A percentile compares a stretch with the other conserved stretches of the same genome.
Evolutionary conservation across 2,113 vertebrate species (phyloP).

Genomic region (Vidua chalybeata): DNA sequence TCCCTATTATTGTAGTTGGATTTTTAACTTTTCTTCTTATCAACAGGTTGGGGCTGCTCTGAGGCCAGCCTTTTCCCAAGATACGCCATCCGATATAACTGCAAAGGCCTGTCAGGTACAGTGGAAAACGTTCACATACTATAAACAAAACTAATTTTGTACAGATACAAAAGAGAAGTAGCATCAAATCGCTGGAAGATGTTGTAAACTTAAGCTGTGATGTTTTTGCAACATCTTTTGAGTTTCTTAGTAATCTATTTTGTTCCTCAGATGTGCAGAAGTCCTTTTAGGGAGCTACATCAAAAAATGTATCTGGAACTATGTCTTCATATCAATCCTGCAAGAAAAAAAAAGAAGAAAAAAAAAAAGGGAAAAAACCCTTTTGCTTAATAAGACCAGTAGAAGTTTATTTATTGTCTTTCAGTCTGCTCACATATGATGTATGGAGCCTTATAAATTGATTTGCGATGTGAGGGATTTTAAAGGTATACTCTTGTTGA

Average conservation of each 20-base stretch:
- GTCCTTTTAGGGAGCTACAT: not conserved
- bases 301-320: not conserved
- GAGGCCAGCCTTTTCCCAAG: slow-evolving; percentile 95
- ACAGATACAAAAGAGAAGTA: not conserved
- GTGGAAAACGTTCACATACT: not conserved
- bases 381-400: not conserved
- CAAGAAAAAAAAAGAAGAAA: not conserved
- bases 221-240: not conserved
- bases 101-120: slow-evolving; percentile 98
- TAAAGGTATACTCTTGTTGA: not conserved
- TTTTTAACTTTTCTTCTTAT: not conserved
- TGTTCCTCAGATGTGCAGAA: not conserved
- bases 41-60: slow-evolving; percentile 94
- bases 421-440: not conserved
- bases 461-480: not conserved
- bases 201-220: not conserved
- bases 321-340: not conserved
- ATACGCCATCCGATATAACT: slow-evolving; percentile 97
- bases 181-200: not conserved
- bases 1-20: not conserved
- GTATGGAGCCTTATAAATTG: not conserved
- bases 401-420: not conserved
- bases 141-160: not conserved
- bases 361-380: rapidly evolving
- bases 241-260: not conserved